Evolutionary conservation across 2,113 vertebrate species (phyloP), one percentile per base, ranked within the genome.

Genomic region (Myotis yumanensis): DNA sequence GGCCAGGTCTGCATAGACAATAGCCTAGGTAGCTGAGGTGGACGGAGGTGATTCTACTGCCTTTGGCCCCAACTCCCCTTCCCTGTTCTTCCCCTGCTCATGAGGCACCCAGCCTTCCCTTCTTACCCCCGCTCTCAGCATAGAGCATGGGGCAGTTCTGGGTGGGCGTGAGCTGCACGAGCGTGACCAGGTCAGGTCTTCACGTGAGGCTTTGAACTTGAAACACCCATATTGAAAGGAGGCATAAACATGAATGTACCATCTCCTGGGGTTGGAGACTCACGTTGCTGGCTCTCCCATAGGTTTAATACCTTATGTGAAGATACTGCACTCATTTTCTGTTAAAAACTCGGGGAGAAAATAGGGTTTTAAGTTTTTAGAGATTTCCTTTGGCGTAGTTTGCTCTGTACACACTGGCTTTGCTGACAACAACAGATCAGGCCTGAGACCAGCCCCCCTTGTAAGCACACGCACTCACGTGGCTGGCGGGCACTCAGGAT

Each of bases 381-480:
- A 14, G 77, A 4, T 16, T 87, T 86, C 32, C 69, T 40, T 64
- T 18, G 35, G n/a, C 75, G 16, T 22, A 66, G 32, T 54, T 37
- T 64, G 37, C 62, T 89, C 18, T 71, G 7, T 43, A 72, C 35
- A 69, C 37, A 20, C 5, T 79, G 35, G 68, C 72, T 86, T 59
- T 71, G 64, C 89, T 69, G 30, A 7, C 0, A 3, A 46, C 30
- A 43, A 57, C 48, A 17, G 7, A 7, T 17, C 23, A 25, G 7
- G 76, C 59, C 66, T 68, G 11, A 17, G 69, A 46, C 8, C 14
- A 2, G 43, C 71, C 35, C 57, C 32, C 22, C 11, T 3, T n/a
- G 17, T 25, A 16, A 3, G 37, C 3, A 16, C 15, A 28, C 10
- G 40, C 1, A 3, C 51, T 14, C 37, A 0, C 17, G 5, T 28